Base-by-base conservation (phyloP, 23 tunicate species). In the Phallusia fumigata region DNA sequence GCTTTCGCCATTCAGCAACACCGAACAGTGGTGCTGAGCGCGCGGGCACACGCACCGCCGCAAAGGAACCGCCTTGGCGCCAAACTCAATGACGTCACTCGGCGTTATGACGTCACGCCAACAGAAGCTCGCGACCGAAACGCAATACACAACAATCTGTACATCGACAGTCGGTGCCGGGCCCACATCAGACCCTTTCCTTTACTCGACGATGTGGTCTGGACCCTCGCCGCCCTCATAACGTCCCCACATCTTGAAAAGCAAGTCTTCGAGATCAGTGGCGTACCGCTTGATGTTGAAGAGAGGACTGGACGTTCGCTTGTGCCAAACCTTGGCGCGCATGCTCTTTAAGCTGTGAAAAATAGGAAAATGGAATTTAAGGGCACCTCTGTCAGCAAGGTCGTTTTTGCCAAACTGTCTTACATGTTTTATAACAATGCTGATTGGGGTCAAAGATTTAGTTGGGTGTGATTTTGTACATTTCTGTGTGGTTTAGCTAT, bases 281-380 rank as follows among this genome's bases (percentile, higher is more conserved):
- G 84, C 90, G 85, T 94, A 94, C 47, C 77, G 89, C 64, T 87
- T 84, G 80, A 94, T 80, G 74, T 75, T 94, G 82, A 94, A 94
- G 80, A 94, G 64, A 8, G 94, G 94, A 53, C 90, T 90, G 36
- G 90, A 65, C 82, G 82, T 83, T 22, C 98, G 80, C 36, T 82
- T 86, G 83, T 89, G 78, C 98, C 98, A 94, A 3, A 94, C 98
- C 36, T 94, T 94, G 22, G 98, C 94, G 0, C 98, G 88, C 35
- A 94, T 72, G 13, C 85, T 53, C 73, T 87, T 87, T 81, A 94
- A 89, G 65, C 98, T 94, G 79, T 58, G 82, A 87, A 33, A 53
- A 85, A 79, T 65, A n/a, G 31, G 53, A 33, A 65, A 69, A 32
- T 30, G 31, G 52, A 0, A 3, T 21, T 75, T 75, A 3, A 8